A percentile compares a stretch with the other conserved stretches of the same genome.
Conservation (phyloP, 2,113 vertebrate genomes). For the Ardeotis arabs region DNA sequence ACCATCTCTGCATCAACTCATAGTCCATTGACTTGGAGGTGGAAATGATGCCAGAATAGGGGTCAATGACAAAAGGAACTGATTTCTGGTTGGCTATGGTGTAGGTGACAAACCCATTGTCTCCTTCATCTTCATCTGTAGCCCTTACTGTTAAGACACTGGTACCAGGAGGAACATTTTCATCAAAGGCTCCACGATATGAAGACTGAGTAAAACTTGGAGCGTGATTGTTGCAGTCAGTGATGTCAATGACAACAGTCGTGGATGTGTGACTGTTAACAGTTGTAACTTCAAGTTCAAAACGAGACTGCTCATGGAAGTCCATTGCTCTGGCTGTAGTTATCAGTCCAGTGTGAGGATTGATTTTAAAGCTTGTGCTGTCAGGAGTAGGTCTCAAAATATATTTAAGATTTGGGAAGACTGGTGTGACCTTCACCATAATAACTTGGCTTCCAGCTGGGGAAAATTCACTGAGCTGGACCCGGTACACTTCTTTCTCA, state of each 20-base stretch:
- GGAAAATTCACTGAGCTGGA: conserved; percentile 87
- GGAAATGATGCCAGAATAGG: conserved; percentile 86
- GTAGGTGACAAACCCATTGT: conserved; percentile 89
- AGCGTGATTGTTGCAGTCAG: conserved; percentile 90
- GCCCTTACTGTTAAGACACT: conserved; percentile 85
- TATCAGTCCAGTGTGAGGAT: conserved; percentile 85
- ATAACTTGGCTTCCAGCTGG: conserved; percentile 86
- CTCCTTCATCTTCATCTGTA: conserved; percentile 83
- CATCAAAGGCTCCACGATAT: conserved; percentile 83
- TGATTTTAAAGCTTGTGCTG: conserved; percentile 83
- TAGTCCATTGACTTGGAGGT: conserved; percentile 90
- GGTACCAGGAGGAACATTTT: conserved; percentile 88
- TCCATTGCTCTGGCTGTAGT: conserved; percentile 82
- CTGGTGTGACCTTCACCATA: conserved; percentile 75
- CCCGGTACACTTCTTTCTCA: conserved; percentile 81
- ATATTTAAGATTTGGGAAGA: conserved; percentile 80
- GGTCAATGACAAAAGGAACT: conserved; percentile 88
- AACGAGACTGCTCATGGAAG: conserved; percentile 80
- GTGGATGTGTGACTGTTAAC: conserved; percentile 75
- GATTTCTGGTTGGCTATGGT: conserved; percentile 78
- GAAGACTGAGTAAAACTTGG: conserved; percentile 83
- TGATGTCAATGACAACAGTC: conserved; percentile 79
- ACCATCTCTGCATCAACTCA: conserved; percentile 91
- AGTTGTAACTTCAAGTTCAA: conserved; percentile 85
- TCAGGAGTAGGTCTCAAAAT: conserved; percentile 79